Percentiles rank a stretch among this genome's conserved stretches.
phyloP scores from a whole-genome alignment of 2,113 vertebrate genomes.

The Cichladusa arquata region DNA sequence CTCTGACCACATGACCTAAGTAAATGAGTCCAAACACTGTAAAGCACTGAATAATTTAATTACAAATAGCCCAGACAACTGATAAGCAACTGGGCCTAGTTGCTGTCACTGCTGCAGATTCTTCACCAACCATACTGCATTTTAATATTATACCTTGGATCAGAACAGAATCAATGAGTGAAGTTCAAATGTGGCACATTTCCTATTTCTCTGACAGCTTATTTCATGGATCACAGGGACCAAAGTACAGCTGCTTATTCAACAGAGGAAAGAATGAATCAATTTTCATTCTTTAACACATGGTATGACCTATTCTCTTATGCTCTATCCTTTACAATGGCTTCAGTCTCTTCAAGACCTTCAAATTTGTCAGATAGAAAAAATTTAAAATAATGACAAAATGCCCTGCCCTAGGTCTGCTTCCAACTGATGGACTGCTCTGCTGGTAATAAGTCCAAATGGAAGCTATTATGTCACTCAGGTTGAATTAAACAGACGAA shows the following conservation, averaged over 20 bases:
- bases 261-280: constrained; percentile 72
- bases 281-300: constrained; percentile 73
- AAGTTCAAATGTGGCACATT: constrained; percentile 64
- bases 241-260: constrained; percentile 72
- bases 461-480: constrained; percentile 65
- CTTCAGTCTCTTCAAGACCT: constrained; percentile 59
- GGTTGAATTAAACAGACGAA: constrained; percentile 71
- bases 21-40: neutral
- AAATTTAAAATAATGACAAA: constrained; percentile 67
- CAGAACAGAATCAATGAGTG: constrained; percentile 19
- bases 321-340: constrained; percentile 45
- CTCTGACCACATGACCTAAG: neutral
- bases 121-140: neutral
- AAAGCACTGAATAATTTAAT: constrained; percentile 17
- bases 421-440: constrained; percentile 29
- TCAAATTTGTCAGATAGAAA: constrained; percentile 60
- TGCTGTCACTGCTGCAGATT: neutral
- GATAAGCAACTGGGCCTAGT: neutral
- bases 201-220: constrained; percentile 72
- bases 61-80: neutral
- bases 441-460: constrained; percentile 61
- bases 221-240: constrained; percentile 78
- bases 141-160: neutral
- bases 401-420: constrained; percentile 45
- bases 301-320: constrained; percentile 62